Evolutionary conservation across 2,797 vertebrate genomes (phyloP).

Genomic region (Morus bassanus): DNA sequence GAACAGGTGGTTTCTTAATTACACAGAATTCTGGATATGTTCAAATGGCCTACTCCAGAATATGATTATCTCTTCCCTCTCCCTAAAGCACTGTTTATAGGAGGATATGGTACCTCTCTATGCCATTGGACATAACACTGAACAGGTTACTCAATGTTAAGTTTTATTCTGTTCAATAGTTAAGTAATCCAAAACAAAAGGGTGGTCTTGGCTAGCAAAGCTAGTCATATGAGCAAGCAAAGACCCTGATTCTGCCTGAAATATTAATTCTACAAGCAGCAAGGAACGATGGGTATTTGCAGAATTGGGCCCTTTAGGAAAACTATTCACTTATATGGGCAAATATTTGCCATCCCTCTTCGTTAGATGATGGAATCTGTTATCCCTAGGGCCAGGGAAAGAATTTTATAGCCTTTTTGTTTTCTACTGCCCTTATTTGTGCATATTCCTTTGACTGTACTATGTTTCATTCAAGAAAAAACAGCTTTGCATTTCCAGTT

Average conservation of each 20-base stretch:
- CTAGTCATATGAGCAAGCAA: not conserved
- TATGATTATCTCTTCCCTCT: conserved; percentile 80
- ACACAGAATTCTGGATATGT: conserved; percentile 84
- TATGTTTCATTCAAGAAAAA: conserved; percentile 22
- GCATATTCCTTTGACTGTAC: conserved; percentile 1
- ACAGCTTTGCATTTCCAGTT: not conserved
- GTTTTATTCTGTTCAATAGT: not conserved
- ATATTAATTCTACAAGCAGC: not conserved
- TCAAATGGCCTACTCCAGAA: conserved; percentile 79
- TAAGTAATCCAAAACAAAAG: not conserved
- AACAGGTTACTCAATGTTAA: conserved; percentile 68
- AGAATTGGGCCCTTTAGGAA: not conserved
- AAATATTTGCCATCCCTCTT: conserved; percentile 28
- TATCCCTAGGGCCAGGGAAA: not conserved
- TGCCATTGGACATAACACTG: conserved; percentile 68
- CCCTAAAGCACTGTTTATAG: conserved; percentile 75
- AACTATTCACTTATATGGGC: conserved; percentile 35
- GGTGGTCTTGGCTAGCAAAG: not conserved
- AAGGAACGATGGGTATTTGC: not conserved
- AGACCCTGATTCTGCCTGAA: not conserved
- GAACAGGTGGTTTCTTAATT: conserved; percentile 81
- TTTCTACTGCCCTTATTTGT: conserved; percentile 46
- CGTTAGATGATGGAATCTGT: conserved; percentile 9
- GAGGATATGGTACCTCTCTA: conserved; percentile 77
- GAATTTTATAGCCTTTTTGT: conserved; percentile 22